Base-by-base conservation (phyloP, 1,140 invertebrate genomes). In the Psix sp. region DNA sequence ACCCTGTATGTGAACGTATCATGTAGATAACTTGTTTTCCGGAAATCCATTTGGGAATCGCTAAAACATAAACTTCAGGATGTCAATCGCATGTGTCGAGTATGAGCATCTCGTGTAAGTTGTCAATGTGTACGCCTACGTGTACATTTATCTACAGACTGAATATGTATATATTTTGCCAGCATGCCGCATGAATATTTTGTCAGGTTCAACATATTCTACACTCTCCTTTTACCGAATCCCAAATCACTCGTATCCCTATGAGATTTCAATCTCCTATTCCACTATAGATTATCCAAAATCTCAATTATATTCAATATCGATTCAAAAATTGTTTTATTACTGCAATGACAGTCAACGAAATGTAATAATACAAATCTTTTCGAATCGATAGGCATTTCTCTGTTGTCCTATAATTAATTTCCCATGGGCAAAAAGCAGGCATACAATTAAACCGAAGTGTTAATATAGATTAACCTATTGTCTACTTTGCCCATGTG, bases 121-220 rank as follows among this genome's bases (percentile, higher is more conserved):
- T 70, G 33, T 54, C 56, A 39, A 46, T 70, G 56, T 54, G 48
- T 40, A 60, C 54, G 66, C 24, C 46, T 59, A 52, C 46, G 24
- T 68, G 46, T 59, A 52, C 54, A 17, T 38, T 59, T 43, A 31
- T 60, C 20, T 46, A 59, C 29, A 29, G 60, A 43, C 36, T 17
- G 60, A 42, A 1, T 51, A 59, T 60, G 46, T 60, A 14, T 54
- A 43, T 66, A 38, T 13, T 65, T 62, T 62, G 36, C 39, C 6
- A 62, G 77, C 77, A 74, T 77, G 76, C 54, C 10, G 77, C 79
- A 79, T 79, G 75, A 73, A 80, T 79, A 75, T 77, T 77, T 80
- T 35, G 43, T 62, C 59, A 66, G 59, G 48, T 42, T 72, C 65
- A 45, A 68, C 46, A 63, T 63, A 63, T 74, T 59, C 72, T 42